phyloP scores from a whole-genome alignment of 2,113 vertebrate genomes.

The Gavia stellata region DNA sequence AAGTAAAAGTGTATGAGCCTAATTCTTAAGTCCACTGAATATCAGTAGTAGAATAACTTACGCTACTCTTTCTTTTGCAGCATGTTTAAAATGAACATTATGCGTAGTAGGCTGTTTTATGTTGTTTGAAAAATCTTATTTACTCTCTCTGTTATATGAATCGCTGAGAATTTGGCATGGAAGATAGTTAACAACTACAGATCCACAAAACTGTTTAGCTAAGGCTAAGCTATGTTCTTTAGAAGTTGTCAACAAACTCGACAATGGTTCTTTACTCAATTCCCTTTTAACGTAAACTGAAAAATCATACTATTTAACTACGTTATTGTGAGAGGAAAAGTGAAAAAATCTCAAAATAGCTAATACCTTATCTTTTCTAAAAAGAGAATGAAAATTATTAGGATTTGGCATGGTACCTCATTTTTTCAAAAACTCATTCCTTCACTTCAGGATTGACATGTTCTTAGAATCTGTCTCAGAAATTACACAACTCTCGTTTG shows the following conservation, averaged over 20 bases:
- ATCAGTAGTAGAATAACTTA: conserved; percentile 39
- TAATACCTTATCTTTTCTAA: background rate
- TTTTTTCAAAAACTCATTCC: background rate
- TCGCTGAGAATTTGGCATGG: background rate
- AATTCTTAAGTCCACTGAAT: conserved; percentile 41
- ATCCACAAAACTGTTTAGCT: background rate
- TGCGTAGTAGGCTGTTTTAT: background rate
- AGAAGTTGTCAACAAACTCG: background rate
- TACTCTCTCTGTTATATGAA: conserved; percentile 4
- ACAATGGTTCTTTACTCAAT: background rate
- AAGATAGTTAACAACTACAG: background rate
- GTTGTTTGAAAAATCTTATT: conserved; percentile 22
- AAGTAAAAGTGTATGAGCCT: conserved; percentile 60
- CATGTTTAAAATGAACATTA: conserved; percentile 19
- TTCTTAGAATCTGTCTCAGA: background rate
- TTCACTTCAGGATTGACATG: background rate
- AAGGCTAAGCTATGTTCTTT: background rate
- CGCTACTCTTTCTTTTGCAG: conserved; percentile 50
- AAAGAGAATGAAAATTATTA: background rate
- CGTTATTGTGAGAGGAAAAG: background rate
- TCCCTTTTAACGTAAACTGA: background rate
- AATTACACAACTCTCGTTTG: background rate
- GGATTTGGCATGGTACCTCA: background rate
- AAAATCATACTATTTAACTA: background rate
- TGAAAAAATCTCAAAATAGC: background rate